Evolutionary conservation across 2,113 vertebrate genomes (phyloP), one percentile per base, ranked within the genome.

Genomic region (Etheostoma cragini): DNA sequence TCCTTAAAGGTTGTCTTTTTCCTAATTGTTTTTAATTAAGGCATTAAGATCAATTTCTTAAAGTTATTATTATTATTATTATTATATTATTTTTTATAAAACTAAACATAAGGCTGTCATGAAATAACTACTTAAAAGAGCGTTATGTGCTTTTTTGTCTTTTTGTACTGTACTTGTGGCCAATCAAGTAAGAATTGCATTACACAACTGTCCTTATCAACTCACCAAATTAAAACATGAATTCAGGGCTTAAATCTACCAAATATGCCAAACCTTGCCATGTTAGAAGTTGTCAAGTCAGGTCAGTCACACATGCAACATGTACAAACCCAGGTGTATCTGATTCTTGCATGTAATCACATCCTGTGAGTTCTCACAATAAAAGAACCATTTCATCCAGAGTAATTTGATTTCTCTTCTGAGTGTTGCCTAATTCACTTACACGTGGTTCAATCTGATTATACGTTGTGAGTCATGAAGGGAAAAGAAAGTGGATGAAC

Each of bases 371-470:
- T 74, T 67, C 54, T 86, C n/a, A 72, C 60, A 75, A 84, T 86
- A 86, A 86, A 82, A 83, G 78, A 70, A 71, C 24, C 62, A 67
- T 78, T 84, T 82, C 54, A 75, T 76, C 83, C 45, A 26, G 8
- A 76, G 33, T 83, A 72, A 88, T 88, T 52, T 5, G 66, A 91
- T 92, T 87, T 85, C 13, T 78, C 62, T 49, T 76, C 57, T 35
- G 75, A 85, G 87, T 81, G 87, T 78, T 79, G 76, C 75, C 80
- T 84, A 88, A 88, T 89, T 88, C 74, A 82, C 81, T 92, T 90
- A 85, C 46, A 61, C 54, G 15, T 42, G 72, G 47, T 46, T 70
- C 72, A 88, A 91, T 91, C 63, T 76, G 80, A 87, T 86, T 83
- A 88, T 1, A 54, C 16, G 13, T 24, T 64, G 82, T 80, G 82